Evolutionary conservation across 2,888 invertebrate species (phyloP).

Genomic region (Eupeodes luniger): DNA sequence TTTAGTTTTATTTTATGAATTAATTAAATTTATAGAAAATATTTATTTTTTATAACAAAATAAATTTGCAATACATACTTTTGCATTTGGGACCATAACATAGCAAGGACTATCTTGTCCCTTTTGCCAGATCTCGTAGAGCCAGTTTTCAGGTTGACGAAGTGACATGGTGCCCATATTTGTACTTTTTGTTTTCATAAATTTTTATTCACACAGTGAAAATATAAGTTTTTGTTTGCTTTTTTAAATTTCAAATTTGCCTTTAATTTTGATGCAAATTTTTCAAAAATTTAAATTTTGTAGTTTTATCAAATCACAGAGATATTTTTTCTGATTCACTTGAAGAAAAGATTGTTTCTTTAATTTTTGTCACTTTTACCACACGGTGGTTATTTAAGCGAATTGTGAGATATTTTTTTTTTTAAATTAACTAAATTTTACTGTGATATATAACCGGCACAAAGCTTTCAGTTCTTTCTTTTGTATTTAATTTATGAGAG

Average conservation of each 20-base stretch:
- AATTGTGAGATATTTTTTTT: constrained; percentile 47
- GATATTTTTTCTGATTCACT: constrained; percentile 31
- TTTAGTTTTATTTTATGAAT: too few species aligned
- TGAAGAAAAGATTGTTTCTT: constrained; percentile 24
- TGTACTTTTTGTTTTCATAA: constrained; percentile 74
- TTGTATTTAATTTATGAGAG: constrained; percentile 3
- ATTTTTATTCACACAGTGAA: constrained; percentile 68
- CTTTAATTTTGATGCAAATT: constrained; percentile 21
- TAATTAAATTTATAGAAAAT: background rate
- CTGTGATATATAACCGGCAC: constrained; percentile 48
- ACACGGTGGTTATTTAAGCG: constrained; percentile 72
- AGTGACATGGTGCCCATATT: constrained; percentile 84
- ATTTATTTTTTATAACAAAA: background rate
- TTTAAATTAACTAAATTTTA: constrained; percentile 2
- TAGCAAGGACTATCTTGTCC: constrained; percentile 88
- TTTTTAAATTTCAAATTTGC: constrained; percentile 39
- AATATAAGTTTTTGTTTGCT: constrained; percentile 6
- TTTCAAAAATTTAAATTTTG: constrained; percentile 24
- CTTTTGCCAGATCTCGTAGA: constrained; percentile 88
- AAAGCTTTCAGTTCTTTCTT: constrained; percentile 28
- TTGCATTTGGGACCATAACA: constrained; percentile 89
- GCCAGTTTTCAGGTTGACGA: constrained; percentile 85
- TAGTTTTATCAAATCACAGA: constrained; percentile 46
- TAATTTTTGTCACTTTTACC: constrained; percentile 48
- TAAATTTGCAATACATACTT: constrained; percentile 84